phyloP scores from a whole-genome alignment of 2,888 invertebrate species.

The Eueremaeus valkanovi region DNA sequence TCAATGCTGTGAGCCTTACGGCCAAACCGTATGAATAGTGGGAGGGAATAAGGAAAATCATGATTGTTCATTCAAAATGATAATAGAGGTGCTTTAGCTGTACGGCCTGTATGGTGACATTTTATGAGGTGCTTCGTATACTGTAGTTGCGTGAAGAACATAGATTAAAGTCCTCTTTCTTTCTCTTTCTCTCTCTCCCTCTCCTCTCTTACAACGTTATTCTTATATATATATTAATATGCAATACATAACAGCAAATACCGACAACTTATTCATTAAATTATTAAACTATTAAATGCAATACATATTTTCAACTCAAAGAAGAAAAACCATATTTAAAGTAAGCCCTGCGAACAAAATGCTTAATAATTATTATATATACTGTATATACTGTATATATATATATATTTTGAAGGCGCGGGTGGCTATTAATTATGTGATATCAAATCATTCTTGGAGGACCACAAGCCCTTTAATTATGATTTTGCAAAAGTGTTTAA shows the following conservation, averaged over 20 bases:
- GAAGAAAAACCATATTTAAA: background rate
- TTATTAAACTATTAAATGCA: too few relatives aligned
- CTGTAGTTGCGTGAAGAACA: background rate
- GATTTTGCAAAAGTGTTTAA: slow-evolving; percentile 15
- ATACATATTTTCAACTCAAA: background rate
- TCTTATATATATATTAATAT: too few relatives aligned
- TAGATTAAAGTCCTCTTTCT: background rate
- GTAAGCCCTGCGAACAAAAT: background rate
- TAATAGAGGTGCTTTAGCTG: background rate
- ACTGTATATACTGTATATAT: background rate
- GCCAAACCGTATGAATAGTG: background rate
- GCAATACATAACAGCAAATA: too few relatives aligned
- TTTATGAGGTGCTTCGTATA: slow-evolving; percentile 4
- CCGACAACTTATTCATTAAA: background rate
- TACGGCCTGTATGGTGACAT: background rate
- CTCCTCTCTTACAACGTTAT: background rate
- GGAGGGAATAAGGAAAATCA: slow-evolving; percentile 13
- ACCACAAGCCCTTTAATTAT: slow-evolving; percentile 32
- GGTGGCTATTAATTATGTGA: slow-evolving; percentile 32
- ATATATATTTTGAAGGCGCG: slow-evolving; percentile 16
- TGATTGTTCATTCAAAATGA: slow-evolving; percentile 3
- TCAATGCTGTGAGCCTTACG: too few relatives aligned
- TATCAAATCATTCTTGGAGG: background rate
- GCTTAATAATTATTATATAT: slow-evolving; percentile 6
- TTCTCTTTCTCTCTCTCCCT: background rate